These are phyloP conservation scores for Peribatodes rhomboidaria DNA, from an alignment of 2,888 invertebrate species.

Conservation along the genomic window DNA sequence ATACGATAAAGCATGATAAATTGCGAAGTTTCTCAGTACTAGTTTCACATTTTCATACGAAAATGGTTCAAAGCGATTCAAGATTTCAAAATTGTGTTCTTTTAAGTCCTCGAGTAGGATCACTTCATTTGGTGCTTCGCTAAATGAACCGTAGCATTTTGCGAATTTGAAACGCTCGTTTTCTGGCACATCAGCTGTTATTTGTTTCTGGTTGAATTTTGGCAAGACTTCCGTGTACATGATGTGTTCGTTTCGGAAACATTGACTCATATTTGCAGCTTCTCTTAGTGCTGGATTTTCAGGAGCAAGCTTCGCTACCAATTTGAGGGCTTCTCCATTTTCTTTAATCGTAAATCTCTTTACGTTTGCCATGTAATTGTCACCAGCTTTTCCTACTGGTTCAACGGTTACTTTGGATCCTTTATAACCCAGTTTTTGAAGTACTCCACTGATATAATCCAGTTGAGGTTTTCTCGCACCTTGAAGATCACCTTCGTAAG, in stretches of 20 bases:
- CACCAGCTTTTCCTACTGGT: slow-evolving; percentile 54
- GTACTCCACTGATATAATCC: slow-evolving; percentile 54
- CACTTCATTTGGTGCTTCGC: slow-evolving; percentile 36
- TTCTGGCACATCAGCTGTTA: slow-evolving; percentile 52
- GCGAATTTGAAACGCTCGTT: slow-evolving; percentile 51
- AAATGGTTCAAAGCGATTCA: slow-evolving; percentile 58
- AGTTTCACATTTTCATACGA: slow-evolving; percentile 54
- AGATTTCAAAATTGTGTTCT: slow-evolving; percentile 52
- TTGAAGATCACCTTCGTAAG: slow-evolving; percentile 54
- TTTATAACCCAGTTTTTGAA: slow-evolving; percentile 54
- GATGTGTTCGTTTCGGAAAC: slow-evolving; percentile 59
- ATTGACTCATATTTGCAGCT: slow-evolving; percentile 36
- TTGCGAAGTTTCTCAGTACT: slow-evolving; percentile 60
- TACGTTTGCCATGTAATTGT: slow-evolving; percentile 50
- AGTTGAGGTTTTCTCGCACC: slow-evolving; percentile 52
- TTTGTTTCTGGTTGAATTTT: slow-evolving; percentile 55
- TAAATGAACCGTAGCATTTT: slow-evolving; percentile 35
- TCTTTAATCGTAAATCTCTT: slow-evolving; percentile 46
- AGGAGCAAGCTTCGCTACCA: slow-evolving; percentile 67
- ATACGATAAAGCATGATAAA: slow-evolving; percentile 64
- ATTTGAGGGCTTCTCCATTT: slow-evolving; percentile 51
- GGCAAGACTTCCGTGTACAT: slow-evolving; percentile 58
- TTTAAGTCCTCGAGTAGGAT: slow-evolving; percentile 62
- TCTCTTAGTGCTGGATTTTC: slow-evolving; percentile 43
- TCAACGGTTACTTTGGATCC: slow-evolving; percentile 51